Evolutionary conservation across 2,888 invertebrate genomes (phyloP), one percentile per base, ranked within the genome.

Genomic region (Dinocampus coccinellae): DNA sequence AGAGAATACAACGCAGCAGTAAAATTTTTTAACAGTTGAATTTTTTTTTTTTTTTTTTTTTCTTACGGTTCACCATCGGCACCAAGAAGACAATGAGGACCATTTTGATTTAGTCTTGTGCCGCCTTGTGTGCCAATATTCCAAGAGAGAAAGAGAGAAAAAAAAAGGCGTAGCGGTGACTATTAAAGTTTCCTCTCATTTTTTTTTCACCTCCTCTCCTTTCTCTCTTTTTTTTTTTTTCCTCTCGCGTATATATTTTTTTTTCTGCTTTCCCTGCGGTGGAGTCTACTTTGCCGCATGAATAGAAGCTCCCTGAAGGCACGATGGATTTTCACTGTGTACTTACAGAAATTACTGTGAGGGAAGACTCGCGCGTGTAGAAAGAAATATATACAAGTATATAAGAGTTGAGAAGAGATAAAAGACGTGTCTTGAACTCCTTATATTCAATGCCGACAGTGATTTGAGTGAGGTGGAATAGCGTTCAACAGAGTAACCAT

Each of bases 301-400:
- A 73, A 73, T 73, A 72, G 74, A 73, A 70, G 63, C 55, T 69
- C 20, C 42, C 52, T 24, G 60, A 29, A 74, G 72, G 64, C 33
- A 70, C 75, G 78, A 78, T 79, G 75, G 76, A 77, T 82, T 82
- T 83, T 85, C 83, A 79, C 78, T 82, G 83, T 85, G 82, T 86
- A 86, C 84, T 85, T 85, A 86, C 85, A 82, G 82, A 86, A 86
- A 86, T 86, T 86, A 80, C 82, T 63, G 55, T n/a, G n/a, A n/a
- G n/a, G n/a, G n/a, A n/a, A 80, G 80, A 79, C 83, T 83, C 80
- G 80, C 78, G 80, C 81, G 82, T 82, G 75, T 61, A 61, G 20
- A 61, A 34, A 47, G 39, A 57, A 16, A 47, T 16, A 20, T 7
- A 47, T 47, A 47, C 47, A 47, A 47, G 16, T 47, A n/a, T 47